A percentile compares a stretch with the other conserved stretches of the same genome.
Conservation (phyloP, 1,140 invertebrate species). For the Drosophila gunungcola region DNA sequence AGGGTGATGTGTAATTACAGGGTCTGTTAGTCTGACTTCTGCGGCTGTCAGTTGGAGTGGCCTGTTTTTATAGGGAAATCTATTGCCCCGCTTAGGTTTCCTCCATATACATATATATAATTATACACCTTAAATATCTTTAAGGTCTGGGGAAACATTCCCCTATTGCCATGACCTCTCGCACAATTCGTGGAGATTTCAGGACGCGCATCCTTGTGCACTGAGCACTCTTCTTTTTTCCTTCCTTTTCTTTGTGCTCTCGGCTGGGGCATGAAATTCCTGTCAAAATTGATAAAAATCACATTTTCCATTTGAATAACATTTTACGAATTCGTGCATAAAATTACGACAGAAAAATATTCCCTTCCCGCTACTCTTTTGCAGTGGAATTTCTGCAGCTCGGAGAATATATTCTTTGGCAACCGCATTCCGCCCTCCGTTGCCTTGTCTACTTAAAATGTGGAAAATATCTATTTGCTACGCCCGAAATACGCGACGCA, state of each 20-base stretch:
- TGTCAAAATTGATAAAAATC: conserved; percentile 85
- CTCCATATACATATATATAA: neutral
- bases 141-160: neutral
- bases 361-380: conserved; percentile 8
- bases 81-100: conserved; percentile 18
- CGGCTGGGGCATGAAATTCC: conserved; percentile 68
- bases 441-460: conserved; percentile 76
- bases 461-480: conserved; percentile 81
- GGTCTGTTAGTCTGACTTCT: neutral
- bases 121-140: conserved; percentile 12
- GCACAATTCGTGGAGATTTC: conserved; percentile 27
- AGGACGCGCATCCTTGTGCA: conserved; percentile 33
- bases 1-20: conserved; percentile 69
- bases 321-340: conserved; percentile 85
- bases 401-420: conserved; percentile 63
- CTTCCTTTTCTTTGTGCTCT: conserved; percentile 48
- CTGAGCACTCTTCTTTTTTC: conserved; percentile 37
- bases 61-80: conserved; percentile 71
- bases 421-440: conserved; percentile 65
- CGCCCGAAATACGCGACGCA: conserved; percentile 64
- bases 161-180: conserved; percentile 26
- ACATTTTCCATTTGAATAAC: conserved; percentile 85
- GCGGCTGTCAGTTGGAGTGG: conserved; percentile 39
- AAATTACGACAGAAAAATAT: conserved; percentile 70
- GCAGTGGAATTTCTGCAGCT: conserved; percentile 77